Conservation (phyloP, 2,888 invertebrate species). For the Chelonus formosanus region DNA sequence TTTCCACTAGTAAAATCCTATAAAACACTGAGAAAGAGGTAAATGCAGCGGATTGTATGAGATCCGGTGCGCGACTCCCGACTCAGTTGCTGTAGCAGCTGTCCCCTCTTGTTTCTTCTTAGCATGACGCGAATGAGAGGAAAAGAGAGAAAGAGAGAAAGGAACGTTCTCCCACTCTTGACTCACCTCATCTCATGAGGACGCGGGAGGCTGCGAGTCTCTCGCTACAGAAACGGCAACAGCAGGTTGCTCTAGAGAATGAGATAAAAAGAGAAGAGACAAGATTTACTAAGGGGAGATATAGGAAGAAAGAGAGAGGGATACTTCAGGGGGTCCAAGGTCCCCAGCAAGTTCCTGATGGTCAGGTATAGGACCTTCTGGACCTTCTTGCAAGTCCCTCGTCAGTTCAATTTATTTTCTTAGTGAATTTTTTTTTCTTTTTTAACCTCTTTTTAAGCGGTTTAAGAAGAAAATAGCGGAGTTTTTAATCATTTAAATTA, state of each 20-base stretch:
- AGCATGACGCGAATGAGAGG: slow-evolving; percentile 7
- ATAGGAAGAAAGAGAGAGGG: neutral
- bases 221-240: slow-evolving; percentile 12
- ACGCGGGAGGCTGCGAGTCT: slow-evolving; percentile 16
- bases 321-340: slow-evolving; percentile 35
- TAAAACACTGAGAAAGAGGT: slow-evolving; percentile 6
- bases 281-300: neutral
- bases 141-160: slow-evolving; percentile 16
- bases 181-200: slow-evolving; percentile 29
- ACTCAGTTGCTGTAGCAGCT: slow-evolving; percentile 22
- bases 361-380: slow-evolving; percentile 32
- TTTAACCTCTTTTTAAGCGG: no score
- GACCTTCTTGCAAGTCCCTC: neutral
- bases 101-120: slow-evolving; percentile 27
- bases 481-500: no score
- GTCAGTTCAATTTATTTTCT: neutral
- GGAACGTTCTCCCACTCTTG: neutral
- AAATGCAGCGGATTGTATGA: slow-evolving; percentile 31
- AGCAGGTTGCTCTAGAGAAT: slow-evolving; percentile 20
- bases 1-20: neutral
- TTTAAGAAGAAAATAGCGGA: no score
- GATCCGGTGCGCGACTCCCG: slow-evolving; percentile 34
- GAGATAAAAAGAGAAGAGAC: slow-evolving; percentile 4
- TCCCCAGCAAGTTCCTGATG: slow-evolving; percentile 30
- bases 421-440: neutral